Evolutionary conservation across 2,113 vertebrate genomes (phyloP), one percentile per base, ranked within the genome.

Genomic region (Zosterops japonicus): DNA sequence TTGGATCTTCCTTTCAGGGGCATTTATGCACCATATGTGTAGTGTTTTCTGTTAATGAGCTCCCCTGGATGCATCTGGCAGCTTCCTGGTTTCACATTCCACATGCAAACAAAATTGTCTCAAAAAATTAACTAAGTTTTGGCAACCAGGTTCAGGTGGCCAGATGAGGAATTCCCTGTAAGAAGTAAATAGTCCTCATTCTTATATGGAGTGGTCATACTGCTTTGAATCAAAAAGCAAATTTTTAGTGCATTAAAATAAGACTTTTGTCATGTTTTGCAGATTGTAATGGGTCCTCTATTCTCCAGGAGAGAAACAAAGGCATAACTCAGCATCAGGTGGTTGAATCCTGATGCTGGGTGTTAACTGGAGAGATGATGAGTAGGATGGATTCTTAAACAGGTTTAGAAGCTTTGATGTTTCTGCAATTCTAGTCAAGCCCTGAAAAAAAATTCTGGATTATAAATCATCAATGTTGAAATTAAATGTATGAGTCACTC

Each of bases 141-240:
- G 60, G 36, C 70, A 87, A 61, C 2, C 7, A 82, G 33, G 17
- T 29, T 57, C 16, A 27, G 11, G 12, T 10, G 9, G 5, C 8
- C 14, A 61, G 18, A 60, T 3, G 2, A 56, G 9, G 19, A 83
- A 76, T 46, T 20, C 16, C 33, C 41, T 25, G 9, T 55, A 55
- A 55, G 15, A 70, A 53, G 8, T 46, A 47, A 67, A 50, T 29
- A 18, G 6, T 70, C 11, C 7, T 60, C 9, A 53, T 33, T 64
- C 23, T 72, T 23, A 36, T 55, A 19, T 0, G 3, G n/a, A 46
- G 3, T 12, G 1, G 5, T 44, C 13, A 12, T 9, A 60, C 5
- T 25, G 4, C 18, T 80, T 68, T 77, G 15, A 72, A 14, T 28
- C 8, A 89, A 76, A 84, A 86, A 64, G 10, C 9, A 20, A 65